Conservation (phyloP, 2,113 vertebrate genomes). For the Pimephales promelas region DNA sequence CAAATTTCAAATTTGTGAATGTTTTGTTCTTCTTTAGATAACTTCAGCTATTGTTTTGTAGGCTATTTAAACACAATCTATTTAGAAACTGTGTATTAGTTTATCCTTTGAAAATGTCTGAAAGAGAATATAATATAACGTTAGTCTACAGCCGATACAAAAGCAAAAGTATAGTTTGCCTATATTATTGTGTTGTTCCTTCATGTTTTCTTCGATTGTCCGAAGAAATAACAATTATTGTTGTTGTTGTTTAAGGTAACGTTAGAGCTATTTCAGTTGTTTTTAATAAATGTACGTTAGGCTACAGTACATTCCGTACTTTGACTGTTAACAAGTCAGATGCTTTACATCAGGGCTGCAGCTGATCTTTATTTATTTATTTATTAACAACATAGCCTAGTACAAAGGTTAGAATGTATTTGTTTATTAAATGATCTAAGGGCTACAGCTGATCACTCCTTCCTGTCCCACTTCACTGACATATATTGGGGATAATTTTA, state of each 20-base stretch:
- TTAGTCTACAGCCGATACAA: not conserved
- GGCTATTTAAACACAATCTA: not conserved
- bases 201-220: not conserved
- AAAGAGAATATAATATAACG: not conserved
- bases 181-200: not conserved
- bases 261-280: not conserved
- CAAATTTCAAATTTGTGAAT: not conserved
- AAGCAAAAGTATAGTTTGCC: not conserved
- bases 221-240: not conserved
- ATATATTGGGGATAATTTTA: not conserved
- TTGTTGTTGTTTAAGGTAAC: not conserved
- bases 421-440: no score
- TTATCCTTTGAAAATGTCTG: not conserved
- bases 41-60: not conserved
- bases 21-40: not conserved
- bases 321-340: not conserved
- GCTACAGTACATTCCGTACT: not conserved
- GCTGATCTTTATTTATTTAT: no score
- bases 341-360: conserved; percentile 17
- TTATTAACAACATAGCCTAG: no score
- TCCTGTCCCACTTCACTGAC: conserved; percentile 32
- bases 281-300: not conserved
- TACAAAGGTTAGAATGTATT: no score
- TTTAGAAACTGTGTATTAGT: not conserved
- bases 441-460: conserved; percentile 36